phyloP scores from a whole-genome alignment of 1,140 invertebrate genomes.

The Pollicipes pollicipes region DNA sequence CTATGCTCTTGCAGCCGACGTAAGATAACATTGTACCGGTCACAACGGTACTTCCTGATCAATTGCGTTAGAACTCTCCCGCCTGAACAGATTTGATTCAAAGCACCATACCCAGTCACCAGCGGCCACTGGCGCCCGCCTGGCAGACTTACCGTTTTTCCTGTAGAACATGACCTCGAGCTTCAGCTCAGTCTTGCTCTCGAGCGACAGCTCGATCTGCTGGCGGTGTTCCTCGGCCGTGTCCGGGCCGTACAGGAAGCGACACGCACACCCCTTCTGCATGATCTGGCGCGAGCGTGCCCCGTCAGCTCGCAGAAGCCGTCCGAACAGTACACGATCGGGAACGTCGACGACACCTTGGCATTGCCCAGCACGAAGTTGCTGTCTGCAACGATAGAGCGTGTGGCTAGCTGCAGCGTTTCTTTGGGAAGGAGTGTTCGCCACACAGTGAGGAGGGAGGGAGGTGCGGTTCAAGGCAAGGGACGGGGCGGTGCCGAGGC shows the following conservation, averaged over 20 bases:
- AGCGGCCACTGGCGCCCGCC: too few species aligned
- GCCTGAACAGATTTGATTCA: too few species aligned
- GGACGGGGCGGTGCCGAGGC: too few species aligned
- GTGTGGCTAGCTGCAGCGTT: neutral
- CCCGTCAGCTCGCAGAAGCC: constrained; percentile 93
- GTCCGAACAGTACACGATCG: constrained; percentile 95
- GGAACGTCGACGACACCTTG: constrained; percentile 67
- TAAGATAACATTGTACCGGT: too few species aligned
- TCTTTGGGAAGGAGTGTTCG: too few species aligned
- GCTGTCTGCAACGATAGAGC: constrained; percentile 49
- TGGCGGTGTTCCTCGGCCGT: constrained; percentile 71
- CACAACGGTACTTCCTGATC: too few species aligned
- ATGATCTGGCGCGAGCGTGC: constrained; percentile 85
- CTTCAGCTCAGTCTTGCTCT: constrained; percentile 77
- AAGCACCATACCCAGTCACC: neutral
- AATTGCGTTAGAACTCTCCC: too few species aligned
- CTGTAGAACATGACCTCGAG: constrained; percentile 87
- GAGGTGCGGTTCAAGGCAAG: too few species aligned
- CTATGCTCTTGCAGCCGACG: too few species aligned
- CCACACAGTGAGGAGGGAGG: too few species aligned
- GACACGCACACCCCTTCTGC: constrained; percentile 90
- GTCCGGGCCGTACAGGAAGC: constrained; percentile 82
- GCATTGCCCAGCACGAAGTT: constrained; percentile 96
- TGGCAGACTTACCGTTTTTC: constrained; percentile 84
- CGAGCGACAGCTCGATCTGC: constrained; percentile 73